Evolutionary conservation across 2,113 vertebrate species (phyloP).

Genomic region (Zosterops borbonicus): DNA sequence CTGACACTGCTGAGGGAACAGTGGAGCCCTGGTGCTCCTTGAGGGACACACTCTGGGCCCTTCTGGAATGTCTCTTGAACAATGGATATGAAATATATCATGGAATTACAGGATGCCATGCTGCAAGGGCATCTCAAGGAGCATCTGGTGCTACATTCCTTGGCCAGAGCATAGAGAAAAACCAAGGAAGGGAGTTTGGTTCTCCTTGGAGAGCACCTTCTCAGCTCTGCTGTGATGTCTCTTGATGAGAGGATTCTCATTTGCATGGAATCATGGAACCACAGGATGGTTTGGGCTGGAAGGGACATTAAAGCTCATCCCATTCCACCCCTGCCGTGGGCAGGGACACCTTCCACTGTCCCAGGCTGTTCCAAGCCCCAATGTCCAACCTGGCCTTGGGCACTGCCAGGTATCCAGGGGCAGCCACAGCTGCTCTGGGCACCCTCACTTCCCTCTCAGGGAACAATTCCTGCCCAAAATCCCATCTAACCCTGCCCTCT

Average conservation of each 20-base stretch:
- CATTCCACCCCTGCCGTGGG: fast-evolving
- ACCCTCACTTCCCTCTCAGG: fast-evolving
- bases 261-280: not conserved
- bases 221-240: not conserved
- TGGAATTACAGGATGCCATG: not conserved
- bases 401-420: not conserved
- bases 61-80: not conserved
- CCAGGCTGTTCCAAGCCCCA: not conserved
- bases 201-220: not conserved
- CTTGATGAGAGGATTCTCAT: not conserved
- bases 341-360: not conserved
- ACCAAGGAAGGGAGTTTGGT: not conserved
- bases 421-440: not conserved
- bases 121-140: not conserved
- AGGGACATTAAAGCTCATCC: too few relatives aligned
- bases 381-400: not conserved
- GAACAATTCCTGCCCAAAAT: not conserved
- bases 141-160: not conserved
- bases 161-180: not conserved
- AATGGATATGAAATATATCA: not conserved
- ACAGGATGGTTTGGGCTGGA: not conserved
- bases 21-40: not conserved
- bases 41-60: fast-evolving
- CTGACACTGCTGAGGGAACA: not conserved
- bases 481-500: fast-evolving